Conservation (phyloP, 2,888 invertebrate species). For the Autographa gamma region DNA sequence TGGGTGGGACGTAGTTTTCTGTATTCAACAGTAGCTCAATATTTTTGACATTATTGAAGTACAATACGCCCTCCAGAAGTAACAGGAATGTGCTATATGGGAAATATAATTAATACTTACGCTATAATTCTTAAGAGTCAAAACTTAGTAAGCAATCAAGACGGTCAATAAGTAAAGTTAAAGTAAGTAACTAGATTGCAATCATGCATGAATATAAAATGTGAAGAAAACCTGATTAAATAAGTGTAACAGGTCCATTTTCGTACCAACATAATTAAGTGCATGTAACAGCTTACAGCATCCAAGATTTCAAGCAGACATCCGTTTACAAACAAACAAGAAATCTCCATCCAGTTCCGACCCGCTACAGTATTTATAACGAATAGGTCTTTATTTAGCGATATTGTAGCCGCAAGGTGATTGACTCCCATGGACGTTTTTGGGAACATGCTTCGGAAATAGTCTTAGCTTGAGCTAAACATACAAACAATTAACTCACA, state of each 20-base stretch:
- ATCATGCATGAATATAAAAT: too few species aligned
- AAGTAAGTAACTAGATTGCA: too few species aligned
- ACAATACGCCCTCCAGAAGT: too few species aligned
- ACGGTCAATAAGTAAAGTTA: too few species aligned
- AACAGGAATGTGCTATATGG: too few species aligned
- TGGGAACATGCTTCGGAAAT: conserved; percentile 68
- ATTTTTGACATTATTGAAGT: too few species aligned
- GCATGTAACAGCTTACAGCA: conserved; percentile 17
- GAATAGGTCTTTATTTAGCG: conserved; percentile 36
- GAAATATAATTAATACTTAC: too few species aligned
- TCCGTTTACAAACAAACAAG: conserved; percentile 33
- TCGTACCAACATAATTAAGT: conserved; percentile 8
- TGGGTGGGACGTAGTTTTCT: too few species aligned
- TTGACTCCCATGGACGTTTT: conserved; percentile 68
- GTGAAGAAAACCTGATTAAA: too few species aligned
- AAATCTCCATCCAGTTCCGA: conserved; percentile 15
- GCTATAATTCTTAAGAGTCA: too few species aligned
- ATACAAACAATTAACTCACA: conserved; percentile 15
- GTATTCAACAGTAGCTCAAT: too few species aligned
- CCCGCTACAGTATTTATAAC: conserved; percentile 25
- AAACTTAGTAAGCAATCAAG: too few species aligned
- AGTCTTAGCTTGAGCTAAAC: conserved; percentile 55
- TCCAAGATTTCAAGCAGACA: conserved; percentile 21
- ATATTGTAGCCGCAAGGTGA: conserved; percentile 68
- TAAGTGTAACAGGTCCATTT: neutral